These are phyloP conservation scores for Lycophotia porphyrea DNA, from an alignment of 2,888 invertebrate genomes.

Conservation along the genomic window DNA sequence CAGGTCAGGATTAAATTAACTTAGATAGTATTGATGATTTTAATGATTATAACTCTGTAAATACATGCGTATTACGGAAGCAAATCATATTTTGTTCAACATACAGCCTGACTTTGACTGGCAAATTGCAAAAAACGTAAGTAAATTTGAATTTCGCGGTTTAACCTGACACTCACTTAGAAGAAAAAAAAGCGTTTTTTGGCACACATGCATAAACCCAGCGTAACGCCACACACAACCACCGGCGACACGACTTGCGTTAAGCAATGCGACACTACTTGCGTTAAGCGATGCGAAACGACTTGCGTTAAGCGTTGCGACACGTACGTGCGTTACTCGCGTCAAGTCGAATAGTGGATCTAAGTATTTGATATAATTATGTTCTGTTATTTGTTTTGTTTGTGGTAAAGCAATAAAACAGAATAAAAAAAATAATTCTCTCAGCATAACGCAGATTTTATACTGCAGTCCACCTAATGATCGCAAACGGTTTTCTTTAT, in stretches of 20 bases:
- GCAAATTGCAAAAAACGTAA: too few relatives aligned
- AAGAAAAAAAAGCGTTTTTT: background rate
- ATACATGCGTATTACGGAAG: too few relatives aligned
- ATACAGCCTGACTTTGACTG: too few relatives aligned
- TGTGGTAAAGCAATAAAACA: background rate
- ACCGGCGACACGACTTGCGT: background rate
- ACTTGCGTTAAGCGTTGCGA: background rate
- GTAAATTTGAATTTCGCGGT: too few relatives aligned
- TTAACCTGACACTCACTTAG: too few relatives aligned
- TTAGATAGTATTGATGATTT: too few relatives aligned
- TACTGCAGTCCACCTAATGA: background rate
- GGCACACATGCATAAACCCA: background rate
- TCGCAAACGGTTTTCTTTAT: background rate
- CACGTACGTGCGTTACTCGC: background rate
- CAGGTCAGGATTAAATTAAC: too few relatives aligned
- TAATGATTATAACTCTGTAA: too few relatives aligned
- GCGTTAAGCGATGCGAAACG: background rate
- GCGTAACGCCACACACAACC: background rate
- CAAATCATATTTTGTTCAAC: too few relatives aligned
- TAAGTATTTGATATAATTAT: too few relatives aligned
- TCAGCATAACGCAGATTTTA: background rate
- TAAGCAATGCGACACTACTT: background rate
- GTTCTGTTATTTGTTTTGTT: too few relatives aligned
- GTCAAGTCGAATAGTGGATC: background rate
- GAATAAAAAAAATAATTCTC: background rate